Conservation (phyloP, 53 echinoderm and acorn worm genomes). For the Patiria pectinifera region DNA sequence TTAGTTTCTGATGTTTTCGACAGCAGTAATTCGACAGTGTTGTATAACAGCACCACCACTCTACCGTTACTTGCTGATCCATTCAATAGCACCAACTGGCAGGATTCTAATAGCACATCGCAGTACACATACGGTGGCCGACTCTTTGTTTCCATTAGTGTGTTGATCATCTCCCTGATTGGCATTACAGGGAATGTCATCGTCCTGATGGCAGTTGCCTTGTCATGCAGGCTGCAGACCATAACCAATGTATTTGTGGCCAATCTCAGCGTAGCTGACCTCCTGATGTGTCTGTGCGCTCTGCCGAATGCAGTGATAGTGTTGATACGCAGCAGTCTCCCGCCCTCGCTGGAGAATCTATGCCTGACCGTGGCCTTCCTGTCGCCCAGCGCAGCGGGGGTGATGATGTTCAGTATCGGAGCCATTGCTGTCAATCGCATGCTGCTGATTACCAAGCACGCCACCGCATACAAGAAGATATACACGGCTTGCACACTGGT, state of each 20-base stretch:
- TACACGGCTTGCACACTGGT: slow-evolving; percentile 16
- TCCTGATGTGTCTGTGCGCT: slow-evolving; percentile 34
- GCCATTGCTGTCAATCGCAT: slow-evolving; percentile 48
- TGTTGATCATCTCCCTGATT: background rate
- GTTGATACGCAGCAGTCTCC: slow-evolving; percentile 19
- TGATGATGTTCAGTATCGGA: slow-evolving; percentile 34
- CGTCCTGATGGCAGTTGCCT: slow-evolving; percentile 37
- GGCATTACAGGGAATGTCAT: slow-evolving; percentile 37
- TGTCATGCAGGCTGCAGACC: slow-evolving; percentile 50
- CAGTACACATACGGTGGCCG: slow-evolving; percentile 31
- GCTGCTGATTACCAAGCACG: slow-evolving; percentile 39
- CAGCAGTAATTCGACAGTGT: background rate
- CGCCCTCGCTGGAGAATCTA: slow-evolving; percentile 13
- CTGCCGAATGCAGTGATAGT: slow-evolving; percentile 9
- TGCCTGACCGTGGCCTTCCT: slow-evolving; percentile 17
- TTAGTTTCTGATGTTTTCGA: background rate
- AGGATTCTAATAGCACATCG: background rate
- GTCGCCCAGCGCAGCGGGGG: slow-evolving; percentile 15
- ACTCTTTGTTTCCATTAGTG: background rate
- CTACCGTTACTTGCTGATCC: too few relatives aligned
- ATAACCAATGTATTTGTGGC: slow-evolving; percentile 53
- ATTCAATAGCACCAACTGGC: too few relatives aligned
- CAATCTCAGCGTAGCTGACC: slow-evolving; percentile 39
- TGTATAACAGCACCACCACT: too few relatives aligned
- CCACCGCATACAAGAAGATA: slow-evolving; percentile 19